These are phyloP conservation scores for Zophobas morio DNA, from an alignment of 1,140 invertebrate species.

Conservation along the genomic window DNA sequence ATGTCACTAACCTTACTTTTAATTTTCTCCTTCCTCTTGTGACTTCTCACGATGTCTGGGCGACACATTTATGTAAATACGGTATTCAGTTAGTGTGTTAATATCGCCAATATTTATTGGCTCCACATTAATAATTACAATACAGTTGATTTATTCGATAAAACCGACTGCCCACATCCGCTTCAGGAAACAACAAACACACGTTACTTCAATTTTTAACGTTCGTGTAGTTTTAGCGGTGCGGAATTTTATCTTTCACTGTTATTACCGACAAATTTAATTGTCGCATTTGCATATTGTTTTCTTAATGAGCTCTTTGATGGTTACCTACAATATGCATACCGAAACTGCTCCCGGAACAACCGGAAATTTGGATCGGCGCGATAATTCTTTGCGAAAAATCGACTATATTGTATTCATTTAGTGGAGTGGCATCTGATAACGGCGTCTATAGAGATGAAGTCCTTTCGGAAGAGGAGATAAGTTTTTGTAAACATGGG, in stretches of 20 bases:
- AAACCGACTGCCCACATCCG: constrained; percentile 22
- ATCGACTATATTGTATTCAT: constrained; percentile 14
- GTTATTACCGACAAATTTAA: constrained; percentile 30
- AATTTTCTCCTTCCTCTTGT: constrained; percentile 51
- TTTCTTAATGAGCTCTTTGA: constrained; percentile 20
- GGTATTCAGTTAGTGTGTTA: constrained; percentile 33
- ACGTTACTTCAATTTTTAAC: not conserved
- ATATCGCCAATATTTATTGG: constrained; percentile 31
- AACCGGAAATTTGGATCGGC: constrained; percentile 29
- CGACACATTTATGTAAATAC: constrained; percentile 52
- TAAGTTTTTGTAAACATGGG: not conserved
- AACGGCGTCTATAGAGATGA: constrained; percentile 1
- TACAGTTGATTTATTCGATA: constrained; percentile 19
- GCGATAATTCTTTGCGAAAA: constrained; percentile 21
- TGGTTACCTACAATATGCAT: constrained; percentile 26
- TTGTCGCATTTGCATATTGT: constrained; percentile 25
- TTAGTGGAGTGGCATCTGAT: constrained; percentile 2
- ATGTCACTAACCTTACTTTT: constrained; percentile 54
- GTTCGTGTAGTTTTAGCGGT: not conserved
- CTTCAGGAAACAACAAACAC: constrained; percentile 5
- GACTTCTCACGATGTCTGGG: constrained; percentile 42
- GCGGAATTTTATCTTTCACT: constrained; percentile 20
- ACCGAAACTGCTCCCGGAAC: constrained; percentile 16
- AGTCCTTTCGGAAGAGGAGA: not conserved
- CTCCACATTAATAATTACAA: constrained; percentile 28